Evolutionary conservation across 2,888 invertebrate species (phyloP).

Genomic region (Zelleria hepariella): DNA sequence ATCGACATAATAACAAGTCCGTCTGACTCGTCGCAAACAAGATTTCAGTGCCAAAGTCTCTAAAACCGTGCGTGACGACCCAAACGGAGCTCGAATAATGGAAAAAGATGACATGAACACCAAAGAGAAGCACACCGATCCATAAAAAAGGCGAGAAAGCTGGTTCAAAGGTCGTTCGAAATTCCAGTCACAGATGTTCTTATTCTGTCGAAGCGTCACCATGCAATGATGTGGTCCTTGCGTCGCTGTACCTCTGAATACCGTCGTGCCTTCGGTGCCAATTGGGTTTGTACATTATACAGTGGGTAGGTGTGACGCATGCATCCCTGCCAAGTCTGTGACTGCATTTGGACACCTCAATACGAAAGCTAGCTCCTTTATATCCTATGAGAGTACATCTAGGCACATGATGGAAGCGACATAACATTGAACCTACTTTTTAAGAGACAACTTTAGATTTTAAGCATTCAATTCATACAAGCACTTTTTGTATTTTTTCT

Average conservation of each 20-base stretch:
- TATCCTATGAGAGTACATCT: conserved; percentile 15
- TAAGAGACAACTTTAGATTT: not conserved
- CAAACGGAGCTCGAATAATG: conserved; percentile 5
- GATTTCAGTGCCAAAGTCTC: not conserved
- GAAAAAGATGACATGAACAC: conserved; percentile 27
- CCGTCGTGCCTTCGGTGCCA: conserved; percentile 28
- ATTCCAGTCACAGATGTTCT: conserved; percentile 57
- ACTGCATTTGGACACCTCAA: conserved; percentile 53
- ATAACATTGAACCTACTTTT: conserved; percentile 15
- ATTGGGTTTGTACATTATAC: conserved; percentile 20
- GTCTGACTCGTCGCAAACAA: not conserved
- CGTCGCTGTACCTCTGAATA: conserved; percentile 38
- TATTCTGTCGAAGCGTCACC: not conserved
- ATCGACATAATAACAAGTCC: not conserved
- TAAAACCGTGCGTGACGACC: not conserved
- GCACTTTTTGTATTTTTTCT: not conserved
- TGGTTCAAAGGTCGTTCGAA: conserved; percentile 54
- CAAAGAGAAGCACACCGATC: conserved; percentile 64
- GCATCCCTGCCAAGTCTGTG: conserved; percentile 36
- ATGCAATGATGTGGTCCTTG: not conserved
- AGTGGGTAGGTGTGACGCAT: conserved; percentile 25
- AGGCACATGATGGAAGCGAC: conserved; percentile 52
- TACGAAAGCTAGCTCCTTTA: conserved; percentile 27
- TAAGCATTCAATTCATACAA: not conserved
- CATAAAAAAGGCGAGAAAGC: conserved; percentile 58